Evolutionary conservation across 2,113 vertebrate genomes (phyloP).

Genomic region (Corvus hawaiiensis): DNA sequence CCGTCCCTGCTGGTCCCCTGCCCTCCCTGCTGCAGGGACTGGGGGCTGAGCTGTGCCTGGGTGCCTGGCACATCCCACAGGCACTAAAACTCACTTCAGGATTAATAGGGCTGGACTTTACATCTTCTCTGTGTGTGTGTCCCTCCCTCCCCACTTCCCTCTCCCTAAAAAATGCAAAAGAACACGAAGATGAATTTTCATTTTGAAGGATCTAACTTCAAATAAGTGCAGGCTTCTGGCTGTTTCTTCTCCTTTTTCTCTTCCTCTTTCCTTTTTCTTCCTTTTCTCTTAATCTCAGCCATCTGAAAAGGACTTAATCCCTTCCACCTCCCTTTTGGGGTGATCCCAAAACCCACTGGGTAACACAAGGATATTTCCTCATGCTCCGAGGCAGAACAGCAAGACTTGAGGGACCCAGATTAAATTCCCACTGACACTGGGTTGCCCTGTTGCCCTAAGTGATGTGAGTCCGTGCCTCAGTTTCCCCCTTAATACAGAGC

Average conservation of each 20-base stretch:
- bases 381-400: background rate
- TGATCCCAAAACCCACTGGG: background rate
- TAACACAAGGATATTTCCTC: background rate
- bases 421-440: background rate
- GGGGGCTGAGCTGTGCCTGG: background rate
- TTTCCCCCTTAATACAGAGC: background rate
- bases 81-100: background rate
- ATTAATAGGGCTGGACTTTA: background rate
- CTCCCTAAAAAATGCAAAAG: background rate
- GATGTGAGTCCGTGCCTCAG: background rate
- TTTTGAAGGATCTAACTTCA: background rate
- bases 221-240: background rate
- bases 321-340: background rate
- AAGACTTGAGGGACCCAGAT: background rate
- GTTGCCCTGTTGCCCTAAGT: background rate
- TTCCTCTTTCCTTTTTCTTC: too few species aligned
- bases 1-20: background rate
- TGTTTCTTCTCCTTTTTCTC: background rate
- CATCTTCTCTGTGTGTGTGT: background rate
- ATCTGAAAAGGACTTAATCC: background rate
- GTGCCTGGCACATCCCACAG: background rate
- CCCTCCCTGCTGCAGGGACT: background rate
- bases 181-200: background rate
- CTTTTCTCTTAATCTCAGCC: background rate
- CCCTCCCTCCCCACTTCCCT: accelerated